These are phyloP conservation scores for Leucophora obtusa DNA, from an alignment of 2,888 invertebrate genomes.

Conservation along the genomic window DNA sequence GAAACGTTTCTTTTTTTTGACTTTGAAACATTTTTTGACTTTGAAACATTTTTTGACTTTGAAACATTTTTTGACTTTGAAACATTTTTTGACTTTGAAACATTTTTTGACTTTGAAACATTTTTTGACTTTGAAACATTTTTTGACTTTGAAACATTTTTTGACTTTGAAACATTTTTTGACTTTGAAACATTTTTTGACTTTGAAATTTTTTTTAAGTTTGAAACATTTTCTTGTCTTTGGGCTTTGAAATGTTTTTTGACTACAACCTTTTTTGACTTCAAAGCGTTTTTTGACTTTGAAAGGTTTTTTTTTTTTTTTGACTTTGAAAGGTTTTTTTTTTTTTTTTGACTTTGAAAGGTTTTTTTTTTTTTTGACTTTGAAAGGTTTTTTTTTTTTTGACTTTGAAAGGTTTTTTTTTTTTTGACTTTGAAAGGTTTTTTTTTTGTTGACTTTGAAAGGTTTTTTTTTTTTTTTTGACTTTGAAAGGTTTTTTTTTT, in stretches of 20 bases:
- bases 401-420: no score
- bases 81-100: not conserved
- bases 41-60: not conserved
- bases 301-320: no score
- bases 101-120: not conserved
- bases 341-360: no score
- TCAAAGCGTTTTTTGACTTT: not conserved
- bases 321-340: no score
- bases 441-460: no score
- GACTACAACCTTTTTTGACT: not conserved
- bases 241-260: no score
- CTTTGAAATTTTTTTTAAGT: not conserved
- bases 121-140: not conserved
- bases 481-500: not conserved
- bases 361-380: no score
- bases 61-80: not conserved
- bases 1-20: not conserved
- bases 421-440: no score
- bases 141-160: not conserved
- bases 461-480: not conserved
- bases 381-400: no score
- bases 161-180: not conserved
- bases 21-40: not conserved
- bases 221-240: no score
- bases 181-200: not conserved